A percentile compares a stretch with the other conserved stretches of the same genome.
These are phyloP conservation scores for Chlorodrepanis virens DNA, from an alignment of 2,113 vertebrate genomes.

Conservation along the genomic window DNA sequence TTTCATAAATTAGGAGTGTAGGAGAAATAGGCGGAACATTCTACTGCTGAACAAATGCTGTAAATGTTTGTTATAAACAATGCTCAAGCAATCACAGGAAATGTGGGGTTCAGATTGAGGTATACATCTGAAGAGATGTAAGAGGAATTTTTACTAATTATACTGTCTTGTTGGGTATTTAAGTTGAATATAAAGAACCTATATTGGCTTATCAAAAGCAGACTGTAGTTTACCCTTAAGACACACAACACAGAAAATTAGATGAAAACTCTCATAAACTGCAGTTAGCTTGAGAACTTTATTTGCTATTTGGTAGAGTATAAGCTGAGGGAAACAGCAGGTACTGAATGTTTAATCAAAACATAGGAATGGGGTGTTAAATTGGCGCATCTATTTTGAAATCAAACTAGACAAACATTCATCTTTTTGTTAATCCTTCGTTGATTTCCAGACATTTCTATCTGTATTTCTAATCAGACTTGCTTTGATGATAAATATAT, in stretches of 20 bases:
- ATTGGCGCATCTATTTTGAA: background rate
- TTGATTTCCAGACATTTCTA: background rate
- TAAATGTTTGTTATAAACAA: background rate
- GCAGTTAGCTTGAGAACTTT: background rate
- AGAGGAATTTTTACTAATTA: background rate
- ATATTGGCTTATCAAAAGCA: background rate
- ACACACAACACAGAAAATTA: background rate
- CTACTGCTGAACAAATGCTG: background rate
- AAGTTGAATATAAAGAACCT: background rate
- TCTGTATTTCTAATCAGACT: background rate
- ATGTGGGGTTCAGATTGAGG: background rate
- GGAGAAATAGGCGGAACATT: background rate
- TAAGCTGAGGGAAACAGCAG: background rate
- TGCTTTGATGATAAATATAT: background rate
- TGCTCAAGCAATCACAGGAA: background rate
- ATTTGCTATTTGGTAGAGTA: background rate
- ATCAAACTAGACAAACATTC: background rate
- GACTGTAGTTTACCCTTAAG: background rate
- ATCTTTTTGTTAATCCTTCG: background rate
- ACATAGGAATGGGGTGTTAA: background rate
- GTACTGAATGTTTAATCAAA: background rate
- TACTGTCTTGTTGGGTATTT: fast-evolving
- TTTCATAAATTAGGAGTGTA: background rate
- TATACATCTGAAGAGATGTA: too few species aligned
- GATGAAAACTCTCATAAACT: background rate